Evolutionary conservation across 1,140 invertebrate species (phyloP).

Genomic region (Drosophila mayri): DNA sequence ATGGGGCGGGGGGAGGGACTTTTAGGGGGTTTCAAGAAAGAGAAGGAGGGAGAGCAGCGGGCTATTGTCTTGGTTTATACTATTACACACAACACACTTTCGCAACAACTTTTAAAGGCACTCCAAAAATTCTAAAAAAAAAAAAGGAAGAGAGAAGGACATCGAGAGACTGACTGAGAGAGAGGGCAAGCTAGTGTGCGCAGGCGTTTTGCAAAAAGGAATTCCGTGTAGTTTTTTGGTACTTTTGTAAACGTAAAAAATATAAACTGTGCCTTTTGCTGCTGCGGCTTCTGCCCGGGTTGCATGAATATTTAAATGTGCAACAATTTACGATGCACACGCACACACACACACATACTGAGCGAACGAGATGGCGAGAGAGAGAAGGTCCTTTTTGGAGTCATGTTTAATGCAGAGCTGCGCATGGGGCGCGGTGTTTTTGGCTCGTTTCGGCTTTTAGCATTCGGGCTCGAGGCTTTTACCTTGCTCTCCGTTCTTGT

Average conservation of each 20-base stretch:
- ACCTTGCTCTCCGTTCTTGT: slow-evolving; percentile 71
- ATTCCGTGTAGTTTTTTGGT: slow-evolving; percentile 47
- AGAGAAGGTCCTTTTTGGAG: slow-evolving; percentile 38
- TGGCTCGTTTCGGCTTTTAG: slow-evolving; percentile 49
- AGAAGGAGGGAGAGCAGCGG: neutral
- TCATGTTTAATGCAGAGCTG: slow-evolving; percentile 77
- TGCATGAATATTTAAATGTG: slow-evolving; percentile 64
- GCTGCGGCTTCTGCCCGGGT: slow-evolving; percentile 24
- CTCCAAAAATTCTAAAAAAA: slow-evolving; percentile 60
- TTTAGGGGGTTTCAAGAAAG: neutral
- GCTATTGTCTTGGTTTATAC: slow-evolving; percentile 42
- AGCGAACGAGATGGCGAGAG: slow-evolving; percentile 5
- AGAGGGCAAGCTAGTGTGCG: slow-evolving; percentile 27
- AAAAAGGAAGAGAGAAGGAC: slow-evolving; percentile 15
- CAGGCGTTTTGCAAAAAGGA: slow-evolving; percentile 54
- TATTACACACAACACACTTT: slow-evolving; percentile 55
- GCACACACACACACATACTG: slow-evolving; percentile 21
- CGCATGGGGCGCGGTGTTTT: slow-evolving; percentile 78
- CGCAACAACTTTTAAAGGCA: slow-evolving; percentile 50
- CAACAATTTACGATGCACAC: slow-evolving; percentile 76
- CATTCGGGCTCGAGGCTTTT: slow-evolving; percentile 61
- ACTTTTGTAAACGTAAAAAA: slow-evolving; percentile 60
- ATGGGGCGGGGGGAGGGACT: neutral
- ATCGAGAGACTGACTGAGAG: slow-evolving; percentile 10
- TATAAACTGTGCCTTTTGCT: slow-evolving; percentile 52